Percentiles rank a stretch among this genome's conserved stretches.
These are phyloP conservation scores for Sepioteuthis lessoniana DNA, from an alignment of 2,888 invertebrate genomes.

Conservation along the genomic window DNA sequence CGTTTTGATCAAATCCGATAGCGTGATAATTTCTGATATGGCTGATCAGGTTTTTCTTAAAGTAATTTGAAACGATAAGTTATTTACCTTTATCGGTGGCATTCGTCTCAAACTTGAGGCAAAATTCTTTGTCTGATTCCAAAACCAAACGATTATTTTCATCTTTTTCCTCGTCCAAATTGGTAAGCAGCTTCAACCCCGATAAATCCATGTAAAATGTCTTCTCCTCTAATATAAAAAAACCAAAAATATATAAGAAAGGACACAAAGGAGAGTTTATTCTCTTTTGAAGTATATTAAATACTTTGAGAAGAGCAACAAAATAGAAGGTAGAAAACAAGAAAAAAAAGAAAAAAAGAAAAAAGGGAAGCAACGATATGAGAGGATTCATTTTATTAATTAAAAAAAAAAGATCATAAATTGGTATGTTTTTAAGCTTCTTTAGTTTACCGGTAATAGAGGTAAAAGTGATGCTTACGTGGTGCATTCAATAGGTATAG, in stretches of 20 bases:
- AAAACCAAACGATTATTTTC: conserved; percentile 72
- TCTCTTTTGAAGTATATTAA: conserved; percentile 82
- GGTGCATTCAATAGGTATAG: too few relatives aligned
- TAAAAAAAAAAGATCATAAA: too few relatives aligned
- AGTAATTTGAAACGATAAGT: neutral
- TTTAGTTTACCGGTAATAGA: too few relatives aligned
- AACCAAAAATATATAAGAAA: too few relatives aligned
- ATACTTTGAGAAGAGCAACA: too few relatives aligned
- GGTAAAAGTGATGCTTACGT: too few relatives aligned
- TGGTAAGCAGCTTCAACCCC: conserved; percentile 89
- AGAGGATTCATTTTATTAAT: too few relatives aligned
- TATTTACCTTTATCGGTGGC: conserved; percentile 86
- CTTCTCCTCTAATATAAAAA: too few relatives aligned
- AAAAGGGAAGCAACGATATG: too few relatives aligned
- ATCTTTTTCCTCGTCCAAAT: conserved; percentile 82
- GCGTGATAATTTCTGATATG: neutral
- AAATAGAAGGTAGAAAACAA: too few relatives aligned
- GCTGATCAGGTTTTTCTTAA: neutral
- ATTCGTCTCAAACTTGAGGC: conserved; percentile 86
- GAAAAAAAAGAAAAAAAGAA: too few relatives aligned
- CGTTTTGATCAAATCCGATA: neutral
- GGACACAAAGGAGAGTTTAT: conserved; percentile 79
- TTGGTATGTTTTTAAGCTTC: too few relatives aligned
- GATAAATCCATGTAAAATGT: conserved; percentile 78
- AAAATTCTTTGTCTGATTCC: conserved; percentile 75